These are phyloP conservation scores for Trichonephila clavata DNA, from an alignment of 1,140 invertebrate species.

Conservation along the genomic window DNA sequence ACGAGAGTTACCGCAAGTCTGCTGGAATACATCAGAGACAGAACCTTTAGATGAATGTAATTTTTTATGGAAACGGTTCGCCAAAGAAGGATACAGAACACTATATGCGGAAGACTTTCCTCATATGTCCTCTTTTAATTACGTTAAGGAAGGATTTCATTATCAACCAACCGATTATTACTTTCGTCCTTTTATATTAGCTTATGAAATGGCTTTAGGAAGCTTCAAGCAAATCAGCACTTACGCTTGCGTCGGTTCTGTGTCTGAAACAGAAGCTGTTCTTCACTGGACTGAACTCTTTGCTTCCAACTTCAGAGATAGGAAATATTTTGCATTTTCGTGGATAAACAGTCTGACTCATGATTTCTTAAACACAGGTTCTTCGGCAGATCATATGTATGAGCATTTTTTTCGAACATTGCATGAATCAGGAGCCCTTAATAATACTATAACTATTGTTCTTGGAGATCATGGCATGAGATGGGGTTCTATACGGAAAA, in stretches of 20 bases:
- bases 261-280: constrained; percentile 72
- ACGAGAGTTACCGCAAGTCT: constrained; percentile 63
- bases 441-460: constrained; percentile 87
- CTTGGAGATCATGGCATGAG: constrained; percentile 86
- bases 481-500: constrained; percentile 73
- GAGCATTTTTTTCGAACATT: constrained; percentile 80
- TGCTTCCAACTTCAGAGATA: constrained; percentile 54
- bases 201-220: constrained; percentile 70
- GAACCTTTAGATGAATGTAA: constrained; percentile 70
- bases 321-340: constrained; percentile 80
- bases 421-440: constrained; percentile 79
- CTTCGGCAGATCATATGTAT: constrained; percentile 79
- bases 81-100: constrained; percentile 83
- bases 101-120: constrained; percentile 90
- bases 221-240: constrained; percentile 16
- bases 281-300: constrained; percentile 70
- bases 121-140: constrained; percentile 90
- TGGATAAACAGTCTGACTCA: constrained; percentile 81
- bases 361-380: constrained; percentile 80
- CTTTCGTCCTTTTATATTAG: constrained; percentile 85
- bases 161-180: constrained; percentile 91
- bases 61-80: constrained; percentile 72
- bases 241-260: constrained; percentile 68
- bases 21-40: not conserved
- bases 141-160: constrained; percentile 88